Base-by-base conservation (phyloP, 2,888 invertebrate species). In the Exephanes ischioxanthus region DNA sequence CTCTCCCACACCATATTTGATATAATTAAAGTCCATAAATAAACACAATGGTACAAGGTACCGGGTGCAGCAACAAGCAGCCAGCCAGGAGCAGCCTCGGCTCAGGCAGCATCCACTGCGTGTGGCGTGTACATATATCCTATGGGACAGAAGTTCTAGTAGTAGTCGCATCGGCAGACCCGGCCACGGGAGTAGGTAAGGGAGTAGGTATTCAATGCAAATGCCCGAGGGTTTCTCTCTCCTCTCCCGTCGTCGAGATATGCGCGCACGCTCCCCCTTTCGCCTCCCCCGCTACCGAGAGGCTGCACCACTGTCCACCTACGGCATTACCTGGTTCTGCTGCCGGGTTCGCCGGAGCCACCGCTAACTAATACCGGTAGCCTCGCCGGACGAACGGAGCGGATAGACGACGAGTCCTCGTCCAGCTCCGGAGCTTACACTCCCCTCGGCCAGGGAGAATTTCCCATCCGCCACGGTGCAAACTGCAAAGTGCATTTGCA, bases 1-100 rank as follows among this genome's bases (percentile, higher is more conserved):
- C 78, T 88, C 90, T 90, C 87, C 90, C 90, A 88, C 91, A 92
- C 93, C 93, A 92, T 94, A 93, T 93, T 93, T 91, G 93, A 93
- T 92, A 93, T 93, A 94, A 94, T 94, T 94, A 94, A 94, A 93
- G 92, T 91, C 92, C 92, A 93, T 92, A 94, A 93, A 94, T 92
- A 93, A 93, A 91, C 91, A 93, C 93, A 93, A 93, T 93, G 93
- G 93, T 92, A 93, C 92, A 93, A 91, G 93, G 90, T 85, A 89
- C 89, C 88, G 88, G 88, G 89, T 84, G 87, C 80, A 73, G 84
- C 79, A 76, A 55, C 80, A 72, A 81, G 76, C 75, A 76, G 51
- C 70, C 83, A 79, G 77, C 51, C 78, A 78, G 70, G 75, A 77
- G 72, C 81, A 71, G 63, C 84, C 51, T 55, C 22, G 1, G 80